Conservation (phyloP, 2,113 vertebrate species). For the Gila orcuttii region DNA sequence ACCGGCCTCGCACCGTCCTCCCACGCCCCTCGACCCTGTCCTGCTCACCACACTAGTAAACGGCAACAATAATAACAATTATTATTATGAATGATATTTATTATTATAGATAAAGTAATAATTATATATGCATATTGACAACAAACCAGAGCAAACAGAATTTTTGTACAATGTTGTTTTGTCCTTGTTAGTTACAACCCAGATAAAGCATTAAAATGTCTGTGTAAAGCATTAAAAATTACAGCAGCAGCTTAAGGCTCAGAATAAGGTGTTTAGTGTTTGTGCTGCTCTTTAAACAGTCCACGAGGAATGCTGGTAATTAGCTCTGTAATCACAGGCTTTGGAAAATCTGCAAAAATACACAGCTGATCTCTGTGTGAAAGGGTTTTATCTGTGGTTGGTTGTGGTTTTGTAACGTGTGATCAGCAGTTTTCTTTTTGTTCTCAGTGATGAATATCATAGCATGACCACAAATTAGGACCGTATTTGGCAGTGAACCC, state of each 20-base stretch:
- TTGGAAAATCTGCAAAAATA: constrained; percentile 20
- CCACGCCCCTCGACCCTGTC: too few relatives aligned
- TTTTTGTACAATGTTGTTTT: not conserved
- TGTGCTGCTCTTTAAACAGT: constrained; percentile 59
- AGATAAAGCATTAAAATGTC: not conserved
- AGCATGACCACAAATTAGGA: constrained; percentile 1
- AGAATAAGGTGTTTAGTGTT: constrained; percentile 69
- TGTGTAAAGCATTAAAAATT: constrained; percentile 9
- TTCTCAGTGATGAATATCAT: not conserved
- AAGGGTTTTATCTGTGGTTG: constrained; percentile 28
- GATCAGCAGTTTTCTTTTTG: constrained; percentile 30
- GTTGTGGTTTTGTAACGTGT: not conserved
- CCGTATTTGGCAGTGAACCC: not conserved
- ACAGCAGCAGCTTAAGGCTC: not conserved
- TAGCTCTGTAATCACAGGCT: constrained; percentile 31
- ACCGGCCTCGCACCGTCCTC: too few relatives aligned
- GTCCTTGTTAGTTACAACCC: not conserved
- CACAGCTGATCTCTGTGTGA: constrained; percentile 19
- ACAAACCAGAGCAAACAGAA: not conserved
- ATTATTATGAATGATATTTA: too few relatives aligned
- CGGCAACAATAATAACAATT: too few relatives aligned
- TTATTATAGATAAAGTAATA: not conserved
- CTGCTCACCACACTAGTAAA: too few relatives aligned
- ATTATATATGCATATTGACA: not conserved
- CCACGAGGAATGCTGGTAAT: constrained; percentile 17